Base-by-base conservation (phyloP, 2,888 invertebrate species). In the Synergus umbraculus region DNA sequence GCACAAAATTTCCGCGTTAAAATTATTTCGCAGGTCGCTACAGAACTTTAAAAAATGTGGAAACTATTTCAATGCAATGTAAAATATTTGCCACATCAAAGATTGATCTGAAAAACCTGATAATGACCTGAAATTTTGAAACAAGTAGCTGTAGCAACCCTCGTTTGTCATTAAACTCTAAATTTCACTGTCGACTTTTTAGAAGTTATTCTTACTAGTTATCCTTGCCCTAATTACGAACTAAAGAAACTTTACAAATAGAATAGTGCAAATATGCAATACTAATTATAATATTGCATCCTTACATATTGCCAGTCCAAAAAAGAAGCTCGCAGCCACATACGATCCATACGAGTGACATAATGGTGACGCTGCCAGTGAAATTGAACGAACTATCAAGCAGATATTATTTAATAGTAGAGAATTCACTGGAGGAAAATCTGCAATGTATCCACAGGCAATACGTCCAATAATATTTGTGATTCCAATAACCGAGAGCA, bases 391-490 rank as follows among this genome's bases (percentile, higher is more conserved):
- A 83, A 98, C 94, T 79, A 98, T 94, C 80, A 99, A 94, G 90
- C 98, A 98, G 82, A 97, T 93, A 90, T 99, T 99, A 93, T 99
- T 99, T 88, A 99, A 95, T 88, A 98, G 93, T 22, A 99, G 93
- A 0, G 99, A 97, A 92, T 98, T 97, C 87, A 99, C 97, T 93
- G 95, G 95, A 1, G 97, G 97, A 90, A 98, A 97, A 93, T 98
- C 97, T 0, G 98, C 97, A 58, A 98, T 95, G 93, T 96, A 97
- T 43, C 98, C 98, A 90, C 97, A 97, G 76, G 95, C 93, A 76
- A 98, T 96, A 93, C 98, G 96, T 22, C 98, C 98, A 83, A 98
- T 92, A 0, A 98, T 99, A 93, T 99, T 99, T 49, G 98, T 98
- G 83, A 98, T 98, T 81, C 97, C 97, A 88, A 97, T 97, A 82